phyloP scores from a whole-genome alignment of 2,113 vertebrate genomes.

The Caranx melampygus region DNA sequence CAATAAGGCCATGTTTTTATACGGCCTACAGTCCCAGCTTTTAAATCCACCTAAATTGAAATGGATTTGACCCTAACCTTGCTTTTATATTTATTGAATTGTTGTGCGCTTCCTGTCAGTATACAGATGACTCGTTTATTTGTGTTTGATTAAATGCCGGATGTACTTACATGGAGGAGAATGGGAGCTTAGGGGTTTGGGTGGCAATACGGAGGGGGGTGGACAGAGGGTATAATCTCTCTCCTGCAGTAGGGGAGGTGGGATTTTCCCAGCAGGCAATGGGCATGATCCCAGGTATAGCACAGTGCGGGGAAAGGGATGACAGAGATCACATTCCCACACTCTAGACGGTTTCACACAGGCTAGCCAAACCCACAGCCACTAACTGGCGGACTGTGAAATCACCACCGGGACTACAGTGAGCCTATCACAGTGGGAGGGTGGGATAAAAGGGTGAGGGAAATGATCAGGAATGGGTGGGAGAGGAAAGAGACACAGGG shows the following conservation, averaged over 20 bases:
- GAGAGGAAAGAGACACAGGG: background rate
- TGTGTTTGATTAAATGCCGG: conserved; percentile 30
- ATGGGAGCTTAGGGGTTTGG: conserved; percentile 33
- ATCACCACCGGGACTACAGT: conserved; percentile 58
- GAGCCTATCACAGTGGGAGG: conserved; percentile 57
- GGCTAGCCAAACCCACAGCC: conserved; percentile 54
- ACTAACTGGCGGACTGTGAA: conserved; percentile 69
- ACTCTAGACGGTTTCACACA: conserved; percentile 62
- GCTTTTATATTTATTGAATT: conserved; percentile 54
- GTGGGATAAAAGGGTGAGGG: conserved; percentile 50
- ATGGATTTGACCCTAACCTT: conserved; percentile 49
- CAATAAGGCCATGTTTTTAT: conserved; percentile 27
- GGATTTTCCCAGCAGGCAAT: conserved; percentile 76
- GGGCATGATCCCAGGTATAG: conserved; percentile 69
- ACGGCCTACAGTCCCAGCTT: conserved; percentile 35
- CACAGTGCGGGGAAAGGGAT: conserved; percentile 60
- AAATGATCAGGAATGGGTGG: conserved; percentile 32
- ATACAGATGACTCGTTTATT: conserved; percentile 39
- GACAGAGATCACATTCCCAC: conserved; percentile 77
- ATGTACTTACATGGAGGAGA: conserved; percentile 29
- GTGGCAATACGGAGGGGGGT: conserved; percentile 17
- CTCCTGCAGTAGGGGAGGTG: conserved; percentile 64
- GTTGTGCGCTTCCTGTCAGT: conserved; percentile 8
- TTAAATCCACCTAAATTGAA: conserved; percentile 57
- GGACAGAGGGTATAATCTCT: conserved; percentile 71